Conservation (phyloP, 2,888 invertebrate species). For the Hipparchia sbordonii region DNA sequence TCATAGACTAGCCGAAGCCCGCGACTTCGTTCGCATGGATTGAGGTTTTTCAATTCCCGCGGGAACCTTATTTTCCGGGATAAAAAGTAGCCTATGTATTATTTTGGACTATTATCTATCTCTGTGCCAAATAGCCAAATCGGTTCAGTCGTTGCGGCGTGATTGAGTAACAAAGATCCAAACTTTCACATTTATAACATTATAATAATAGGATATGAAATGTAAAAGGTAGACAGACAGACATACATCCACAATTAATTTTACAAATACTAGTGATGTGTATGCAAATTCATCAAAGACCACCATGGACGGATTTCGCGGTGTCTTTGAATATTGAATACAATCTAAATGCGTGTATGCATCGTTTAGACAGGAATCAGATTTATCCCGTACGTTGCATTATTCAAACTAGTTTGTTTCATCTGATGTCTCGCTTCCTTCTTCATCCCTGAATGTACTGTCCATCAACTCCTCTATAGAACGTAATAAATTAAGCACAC, state of each 20-base stretch:
- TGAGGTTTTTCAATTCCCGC: too few relatives aligned
- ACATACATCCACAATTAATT: background rate
- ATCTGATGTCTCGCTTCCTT: constrained; percentile 38
- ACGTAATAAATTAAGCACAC: constrained; percentile 11
- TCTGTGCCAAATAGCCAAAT: too few relatives aligned
- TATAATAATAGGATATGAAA: background rate
- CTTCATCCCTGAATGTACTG: constrained; percentile 37
- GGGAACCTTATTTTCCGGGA: too few relatives aligned
- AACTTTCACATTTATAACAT: too few relatives aligned
- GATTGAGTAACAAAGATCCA: too few relatives aligned
- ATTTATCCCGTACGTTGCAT: constrained; percentile 38
- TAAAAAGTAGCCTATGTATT: too few relatives aligned
- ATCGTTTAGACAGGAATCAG: constrained; percentile 46
- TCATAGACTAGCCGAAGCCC: background rate
- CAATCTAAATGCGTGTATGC: constrained; percentile 48
- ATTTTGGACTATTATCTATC: too few relatives aligned
- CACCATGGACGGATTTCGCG: constrained; percentile 28
- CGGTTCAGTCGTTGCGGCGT: too few relatives aligned
- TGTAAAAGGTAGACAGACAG: background rate
- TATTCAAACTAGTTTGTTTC: constrained; percentile 38
- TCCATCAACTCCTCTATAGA: constrained; percentile 40
- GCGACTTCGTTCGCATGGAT: too few relatives aligned
- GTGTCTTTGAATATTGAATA: constrained; percentile 42
- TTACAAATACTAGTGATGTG: background rate
- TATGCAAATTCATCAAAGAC: constrained; percentile 1